phyloP scores from a whole-genome alignment of 1,140 invertebrate genomes.

The Pentalonia nigronervosa region DNA sequence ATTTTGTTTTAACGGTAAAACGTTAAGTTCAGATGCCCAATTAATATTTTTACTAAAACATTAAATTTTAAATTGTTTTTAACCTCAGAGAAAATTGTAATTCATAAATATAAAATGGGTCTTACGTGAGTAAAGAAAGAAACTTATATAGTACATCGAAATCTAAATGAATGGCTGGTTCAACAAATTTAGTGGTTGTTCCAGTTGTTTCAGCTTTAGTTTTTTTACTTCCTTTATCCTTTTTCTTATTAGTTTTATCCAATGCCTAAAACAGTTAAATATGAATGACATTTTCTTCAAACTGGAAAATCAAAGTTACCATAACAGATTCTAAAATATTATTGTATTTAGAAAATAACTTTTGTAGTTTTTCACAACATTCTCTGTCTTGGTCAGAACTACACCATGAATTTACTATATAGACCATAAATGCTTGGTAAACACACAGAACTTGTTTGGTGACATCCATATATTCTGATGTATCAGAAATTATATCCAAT shows the following conservation, averaged over 20 bases:
- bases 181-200: slow-evolving; percentile 9
- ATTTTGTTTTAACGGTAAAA: slow-evolving; percentile 7
- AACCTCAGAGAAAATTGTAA: background rate
- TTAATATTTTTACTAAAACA: slow-evolving; percentile 11
- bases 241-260: slow-evolving; percentile 42
- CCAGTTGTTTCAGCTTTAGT: slow-evolving; percentile 21
- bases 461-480: background rate
- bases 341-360: slow-evolving; percentile 51
- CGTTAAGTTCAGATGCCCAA: background rate
- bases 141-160: slow-evolving; percentile 43
- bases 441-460: slow-evolving; percentile 33
- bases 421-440: slow-evolving; percentile 42
- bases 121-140: slow-evolving; percentile 51
- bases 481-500: slow-evolving; percentile 24
- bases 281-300: background rate
- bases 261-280: background rate
- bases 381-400: background rate
- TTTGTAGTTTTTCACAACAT: slow-evolving; percentile 44
- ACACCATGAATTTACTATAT: slow-evolving; percentile 33
- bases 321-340: slow-evolving; percentile 40
- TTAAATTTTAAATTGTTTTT: background rate
- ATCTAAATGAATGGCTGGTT: slow-evolving; percentile 33
- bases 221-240: slow-evolving; percentile 49
- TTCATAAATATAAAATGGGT: background rate
- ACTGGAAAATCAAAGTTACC: background rate